Percentiles rank a stretch among this genome's conserved stretches.
These are phyloP conservation scores for Petaurus breviceps DNA, from an alignment of 2,113 vertebrate genomes.

Conservation along the genomic window DNA sequence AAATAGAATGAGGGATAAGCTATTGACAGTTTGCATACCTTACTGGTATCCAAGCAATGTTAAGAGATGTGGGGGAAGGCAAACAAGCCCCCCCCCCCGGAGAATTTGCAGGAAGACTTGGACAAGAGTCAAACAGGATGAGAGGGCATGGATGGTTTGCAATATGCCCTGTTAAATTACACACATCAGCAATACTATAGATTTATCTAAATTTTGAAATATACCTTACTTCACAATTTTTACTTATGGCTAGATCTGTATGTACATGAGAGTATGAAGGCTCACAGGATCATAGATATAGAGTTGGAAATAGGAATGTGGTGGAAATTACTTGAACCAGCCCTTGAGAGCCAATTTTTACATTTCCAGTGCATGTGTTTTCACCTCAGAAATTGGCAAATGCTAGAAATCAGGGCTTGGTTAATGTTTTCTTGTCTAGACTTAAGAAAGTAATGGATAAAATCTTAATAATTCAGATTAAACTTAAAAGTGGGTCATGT, in stretches of 20 bases:
- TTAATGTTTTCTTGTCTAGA: not conserved
- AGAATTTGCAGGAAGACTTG: not conserved
- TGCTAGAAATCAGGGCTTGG: not conserved
- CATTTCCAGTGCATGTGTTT: not conserved
- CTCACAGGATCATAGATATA: not conserved
- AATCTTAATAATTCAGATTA: not conserved
- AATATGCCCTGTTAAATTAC: not conserved
- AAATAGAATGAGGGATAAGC: not conserved
- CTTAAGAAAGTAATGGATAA: not conserved
- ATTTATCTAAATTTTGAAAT: not conserved
- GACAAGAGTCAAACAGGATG: not conserved
- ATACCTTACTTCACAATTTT: not conserved
- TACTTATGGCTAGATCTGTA: not conserved
- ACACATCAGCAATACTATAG: not conserved
- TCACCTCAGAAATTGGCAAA: not conserved
- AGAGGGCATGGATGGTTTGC: not conserved
- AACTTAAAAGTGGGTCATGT: not conserved
- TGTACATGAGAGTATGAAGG: not conserved
- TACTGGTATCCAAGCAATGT: not conserved
- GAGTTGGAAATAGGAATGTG: not conserved
- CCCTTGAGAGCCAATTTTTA: not conserved
- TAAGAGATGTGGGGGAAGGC: not conserved
- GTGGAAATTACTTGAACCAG: not conserved
- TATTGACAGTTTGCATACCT: not conserved
- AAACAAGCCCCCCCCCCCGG: not conserved